phyloP scores from a whole-genome alignment of 2,888 invertebrate species.

The Scelioninae gen. 2 region DNA sequence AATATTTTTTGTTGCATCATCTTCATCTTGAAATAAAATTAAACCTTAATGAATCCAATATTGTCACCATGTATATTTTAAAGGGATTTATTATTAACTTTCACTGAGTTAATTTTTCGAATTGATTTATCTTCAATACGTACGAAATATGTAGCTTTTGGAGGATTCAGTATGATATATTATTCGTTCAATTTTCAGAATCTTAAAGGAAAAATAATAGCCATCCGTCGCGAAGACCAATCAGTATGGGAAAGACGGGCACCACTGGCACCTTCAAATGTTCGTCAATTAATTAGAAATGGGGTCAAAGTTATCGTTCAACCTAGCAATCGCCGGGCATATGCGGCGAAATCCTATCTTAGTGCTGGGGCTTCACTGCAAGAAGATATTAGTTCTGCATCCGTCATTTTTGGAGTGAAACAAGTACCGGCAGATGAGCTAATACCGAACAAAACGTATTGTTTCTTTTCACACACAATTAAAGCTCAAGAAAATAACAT shows the following conservation, averaged over 20 bases:
- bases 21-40: too few species aligned
- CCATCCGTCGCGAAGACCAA: constrained; percentile 93
- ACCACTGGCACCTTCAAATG: constrained; percentile 94
- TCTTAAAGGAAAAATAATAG: constrained; percentile 84
- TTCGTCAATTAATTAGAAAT: constrained; percentile 88
- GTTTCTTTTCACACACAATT: constrained; percentile 99
- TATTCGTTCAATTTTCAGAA: constrained; percentile 62
- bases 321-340: constrained; percentile 97
- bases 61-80: too few species aligned
- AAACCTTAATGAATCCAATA: too few species aligned
- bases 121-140: too few species aligned
- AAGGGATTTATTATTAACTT: too few species aligned
- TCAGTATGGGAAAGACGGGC: constrained; percentile 97
- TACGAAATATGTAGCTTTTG: too few species aligned
- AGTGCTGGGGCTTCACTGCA: constrained; percentile 94
- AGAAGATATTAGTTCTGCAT: constrained; percentile 97
- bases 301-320: constrained; percentile 98
- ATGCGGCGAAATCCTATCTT: constrained; percentile 96
- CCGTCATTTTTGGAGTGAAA: constrained; percentile 98
- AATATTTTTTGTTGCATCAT: too few species aligned
- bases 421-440: constrained; percentile 94
- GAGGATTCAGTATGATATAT: too few species aligned
- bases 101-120: too few species aligned
- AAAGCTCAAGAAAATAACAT: constrained; percentile 99
- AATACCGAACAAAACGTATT: constrained; percentile 97